A percentile compares a stretch with the other conserved stretches of the same genome.
These are phyloP conservation scores for Neomorphus geoffroyi DNA, from an alignment of 2,797 vertebrate species.

Conservation along the genomic window DNA sequence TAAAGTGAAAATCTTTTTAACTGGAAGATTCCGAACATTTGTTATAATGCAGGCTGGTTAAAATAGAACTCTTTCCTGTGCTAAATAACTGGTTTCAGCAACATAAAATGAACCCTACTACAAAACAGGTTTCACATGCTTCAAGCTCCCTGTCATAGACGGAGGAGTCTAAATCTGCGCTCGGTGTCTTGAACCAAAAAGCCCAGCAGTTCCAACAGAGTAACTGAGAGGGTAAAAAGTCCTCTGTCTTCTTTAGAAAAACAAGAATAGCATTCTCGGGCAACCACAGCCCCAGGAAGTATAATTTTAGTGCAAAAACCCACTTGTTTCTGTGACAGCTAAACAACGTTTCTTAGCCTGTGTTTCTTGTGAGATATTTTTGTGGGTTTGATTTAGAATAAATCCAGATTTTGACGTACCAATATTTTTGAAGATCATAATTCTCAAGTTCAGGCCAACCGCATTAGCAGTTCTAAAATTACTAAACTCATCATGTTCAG, in stretches of 20 bases:
- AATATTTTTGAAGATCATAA: background rate
- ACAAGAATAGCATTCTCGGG: background rate
- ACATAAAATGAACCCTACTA: background rate
- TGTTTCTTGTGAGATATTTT: background rate
- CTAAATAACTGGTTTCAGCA: background rate
- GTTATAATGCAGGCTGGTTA: background rate
- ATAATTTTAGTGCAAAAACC: background rate
- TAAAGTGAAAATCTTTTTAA: background rate
- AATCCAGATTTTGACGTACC: background rate
- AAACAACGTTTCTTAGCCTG: background rate
- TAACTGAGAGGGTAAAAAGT: background rate
- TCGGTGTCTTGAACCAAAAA: background rate
- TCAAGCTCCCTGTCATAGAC: background rate
- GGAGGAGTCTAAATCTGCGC: background rate
- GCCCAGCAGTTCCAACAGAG: background rate
- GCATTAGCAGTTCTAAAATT: background rate
- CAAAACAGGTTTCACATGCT: background rate
- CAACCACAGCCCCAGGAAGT: background rate
- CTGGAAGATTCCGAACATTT: background rate
- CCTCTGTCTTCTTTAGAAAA: background rate
- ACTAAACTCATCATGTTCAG: background rate
- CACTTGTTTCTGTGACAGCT: background rate
- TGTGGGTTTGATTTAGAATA: background rate
- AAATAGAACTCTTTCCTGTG: background rate
- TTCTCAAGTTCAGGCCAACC: background rate